Percentiles rank a stretch among this genome's conserved stretches.
Conservation (phyloP, 1,140 invertebrate species). For the Rhyzopertha dominica region DNA sequence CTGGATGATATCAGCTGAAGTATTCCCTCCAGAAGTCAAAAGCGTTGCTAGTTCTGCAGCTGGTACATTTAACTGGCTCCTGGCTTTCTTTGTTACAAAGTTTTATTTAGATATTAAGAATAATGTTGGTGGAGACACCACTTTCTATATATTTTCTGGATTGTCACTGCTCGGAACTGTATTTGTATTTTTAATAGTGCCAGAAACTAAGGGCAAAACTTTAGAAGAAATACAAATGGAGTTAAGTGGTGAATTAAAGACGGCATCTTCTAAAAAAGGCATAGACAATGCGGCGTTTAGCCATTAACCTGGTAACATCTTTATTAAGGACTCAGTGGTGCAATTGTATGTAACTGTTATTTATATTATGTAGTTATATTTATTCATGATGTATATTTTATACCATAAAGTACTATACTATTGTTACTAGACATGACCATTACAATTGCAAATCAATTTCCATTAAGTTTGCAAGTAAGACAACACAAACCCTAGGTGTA, state of each 20-base stretch:
- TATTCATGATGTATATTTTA: no score
- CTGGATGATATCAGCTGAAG: slow-evolving; percentile 71
- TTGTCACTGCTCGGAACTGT: slow-evolving; percentile 57
- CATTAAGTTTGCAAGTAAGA: no score
- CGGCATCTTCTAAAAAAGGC: no score
- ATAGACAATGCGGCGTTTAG: no score
- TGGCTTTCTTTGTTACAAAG: slow-evolving; percentile 79
- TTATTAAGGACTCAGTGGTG: no score
- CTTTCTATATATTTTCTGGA: slow-evolving; percentile 62
- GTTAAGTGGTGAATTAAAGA: slow-evolving; percentile 45
- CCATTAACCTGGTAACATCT: no score
- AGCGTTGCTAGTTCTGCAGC: slow-evolving; percentile 70
- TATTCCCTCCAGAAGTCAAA: slow-evolving; percentile 71
- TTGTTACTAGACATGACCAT: no score
- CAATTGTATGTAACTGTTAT: no score
- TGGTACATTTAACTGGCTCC: slow-evolving; percentile 71
- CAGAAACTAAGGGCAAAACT: slow-evolving; percentile 73
- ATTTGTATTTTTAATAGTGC: slow-evolving; percentile 62
- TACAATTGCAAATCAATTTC: no score
- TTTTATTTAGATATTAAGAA: slow-evolving; percentile 53
- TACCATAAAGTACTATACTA: no score
- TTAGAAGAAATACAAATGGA: slow-evolving; percentile 68
- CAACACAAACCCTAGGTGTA: no score
- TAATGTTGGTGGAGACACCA: slow-evolving; percentile 48
- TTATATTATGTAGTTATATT: no score